Conservation (phyloP, 2,113 vertebrate genomes). For the Symphodus melops region DNA sequence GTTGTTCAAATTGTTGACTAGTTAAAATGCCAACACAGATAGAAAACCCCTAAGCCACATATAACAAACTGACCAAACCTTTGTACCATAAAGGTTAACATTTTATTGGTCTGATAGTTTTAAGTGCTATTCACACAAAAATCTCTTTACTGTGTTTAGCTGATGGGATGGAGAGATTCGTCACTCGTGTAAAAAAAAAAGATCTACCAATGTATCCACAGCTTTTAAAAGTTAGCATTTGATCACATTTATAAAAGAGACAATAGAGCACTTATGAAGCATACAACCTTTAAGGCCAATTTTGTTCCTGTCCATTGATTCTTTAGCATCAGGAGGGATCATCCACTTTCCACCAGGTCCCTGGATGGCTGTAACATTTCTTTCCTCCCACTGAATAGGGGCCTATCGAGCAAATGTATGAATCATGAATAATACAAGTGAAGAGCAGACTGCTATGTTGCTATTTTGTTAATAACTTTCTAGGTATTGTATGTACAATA, state of each 20-base stretch:
- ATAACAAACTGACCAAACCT: not conserved
- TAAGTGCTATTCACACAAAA: too few relatives aligned
- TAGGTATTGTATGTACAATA: not conserved
- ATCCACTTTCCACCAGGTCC: constrained; percentile 96
- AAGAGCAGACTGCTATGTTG: not conserved
- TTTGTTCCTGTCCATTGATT: constrained; percentile 98
- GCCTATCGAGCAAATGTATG: constrained; percentile 74
- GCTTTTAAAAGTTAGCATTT: not conserved
- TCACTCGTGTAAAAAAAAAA: not conserved
- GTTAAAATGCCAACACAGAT: not conserved
- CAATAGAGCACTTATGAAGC: not conserved
- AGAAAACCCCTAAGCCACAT: not conserved
- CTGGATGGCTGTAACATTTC: constrained; percentile 92
- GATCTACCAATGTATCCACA: not conserved
- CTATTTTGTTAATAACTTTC: too few relatives aligned
- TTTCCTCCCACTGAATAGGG: constrained; percentile 95
- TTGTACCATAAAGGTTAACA: too few relatives aligned
- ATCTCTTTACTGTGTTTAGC: not conserved
- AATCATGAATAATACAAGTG: not conserved
- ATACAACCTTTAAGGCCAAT: constrained; percentile 94
- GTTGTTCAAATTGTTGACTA: constrained; percentile 63
- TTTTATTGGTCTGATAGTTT: too few relatives aligned
- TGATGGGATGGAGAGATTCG: not conserved
- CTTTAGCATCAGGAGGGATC: constrained; percentile 96
- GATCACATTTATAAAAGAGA: not conserved